phyloP scores from a whole-genome alignment of 2,797 vertebrate genomes.

The Valencia hispanica region DNA sequence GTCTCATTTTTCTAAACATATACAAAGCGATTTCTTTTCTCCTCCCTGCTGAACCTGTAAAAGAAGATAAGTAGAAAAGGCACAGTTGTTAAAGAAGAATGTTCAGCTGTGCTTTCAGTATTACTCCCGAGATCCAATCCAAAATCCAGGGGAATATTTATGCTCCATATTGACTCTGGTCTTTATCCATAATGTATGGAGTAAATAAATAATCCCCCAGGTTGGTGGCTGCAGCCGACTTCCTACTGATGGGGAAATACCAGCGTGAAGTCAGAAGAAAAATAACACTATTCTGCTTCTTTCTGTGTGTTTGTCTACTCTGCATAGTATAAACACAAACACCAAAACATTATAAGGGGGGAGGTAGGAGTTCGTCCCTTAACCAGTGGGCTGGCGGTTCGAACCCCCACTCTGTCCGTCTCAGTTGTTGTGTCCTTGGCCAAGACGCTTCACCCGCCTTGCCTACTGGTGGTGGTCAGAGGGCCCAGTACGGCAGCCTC shows the following conservation, averaged over 20 bases:
- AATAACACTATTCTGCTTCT: conserved; percentile 8
- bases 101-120: conserved; percentile 5
- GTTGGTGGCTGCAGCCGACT: conserved; percentile 1
- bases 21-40: conserved; percentile 31
- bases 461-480: too few species aligned
- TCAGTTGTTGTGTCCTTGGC: too few species aligned
- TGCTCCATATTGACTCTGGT: conserved; percentile 29
- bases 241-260: conserved; percentile 25
- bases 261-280: conserved; percentile 17
- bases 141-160: conserved; percentile 26
- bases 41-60: conserved; percentile 20
- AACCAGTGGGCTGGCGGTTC: too few species aligned
- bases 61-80: conserved; percentile 11
- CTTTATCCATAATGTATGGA: conserved; percentile 58
- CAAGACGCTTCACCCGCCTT: too few species aligned
- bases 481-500: too few species aligned
- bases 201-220: conserved; percentile 45
- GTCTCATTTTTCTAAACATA: conserved; percentile 11
- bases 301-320: background rate
- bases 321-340: background rate
- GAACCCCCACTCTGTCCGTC: too few species aligned
- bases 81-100: conserved; percentile 14
- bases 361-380: too few species aligned
- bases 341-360: background rate
- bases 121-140: background rate